A percentile compares a stretch with the other conserved stretches of the same genome.
phyloP scores from a whole-genome alignment of 2,888 invertebrate species.

The Mesorhabditis spiculigera region DNA sequence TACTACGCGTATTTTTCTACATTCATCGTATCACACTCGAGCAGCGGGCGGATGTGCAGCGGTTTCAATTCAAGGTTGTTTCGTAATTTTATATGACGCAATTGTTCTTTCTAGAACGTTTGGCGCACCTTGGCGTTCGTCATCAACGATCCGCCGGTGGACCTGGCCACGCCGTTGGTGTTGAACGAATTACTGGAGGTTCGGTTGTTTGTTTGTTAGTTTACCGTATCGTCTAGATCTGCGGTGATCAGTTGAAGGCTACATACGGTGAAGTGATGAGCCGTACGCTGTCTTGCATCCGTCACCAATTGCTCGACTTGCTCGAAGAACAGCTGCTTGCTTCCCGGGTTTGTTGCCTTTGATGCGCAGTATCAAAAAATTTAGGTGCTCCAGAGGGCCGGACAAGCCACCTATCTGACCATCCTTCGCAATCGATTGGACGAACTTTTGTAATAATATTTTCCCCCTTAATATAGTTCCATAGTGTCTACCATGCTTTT shows the following conservation, averaged over 20 bases:
- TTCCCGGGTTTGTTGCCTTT: not conserved
- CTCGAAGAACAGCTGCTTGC: not conserved
- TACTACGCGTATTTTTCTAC: not conserved
- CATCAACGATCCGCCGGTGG: not conserved
- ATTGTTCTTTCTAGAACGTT: not conserved
- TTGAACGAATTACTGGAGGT: constrained; percentile 1
- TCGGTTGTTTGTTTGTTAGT: not conserved
- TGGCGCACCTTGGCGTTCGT: not conserved
- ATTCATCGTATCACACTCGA: not conserved
- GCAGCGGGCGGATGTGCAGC: not conserved
- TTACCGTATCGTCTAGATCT: not conserved
- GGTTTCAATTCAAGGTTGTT: not conserved
- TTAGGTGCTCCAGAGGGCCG: not conserved
- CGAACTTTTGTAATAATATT: not conserved
- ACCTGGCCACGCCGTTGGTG: not conserved
- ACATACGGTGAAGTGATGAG: not conserved
- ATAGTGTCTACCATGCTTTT: too few relatives aligned
- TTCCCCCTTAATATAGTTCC: not conserved
- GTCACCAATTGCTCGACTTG: not conserved
- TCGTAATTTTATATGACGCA: not conserved
- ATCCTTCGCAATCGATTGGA: not conserved
- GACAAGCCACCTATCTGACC: not conserved
- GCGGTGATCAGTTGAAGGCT: not conserved
- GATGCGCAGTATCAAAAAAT: not conserved
- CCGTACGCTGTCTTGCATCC: not conserved